Base-by-base conservation (phyloP, 2,113 vertebrate genomes). In the Turnix velox region DNA sequence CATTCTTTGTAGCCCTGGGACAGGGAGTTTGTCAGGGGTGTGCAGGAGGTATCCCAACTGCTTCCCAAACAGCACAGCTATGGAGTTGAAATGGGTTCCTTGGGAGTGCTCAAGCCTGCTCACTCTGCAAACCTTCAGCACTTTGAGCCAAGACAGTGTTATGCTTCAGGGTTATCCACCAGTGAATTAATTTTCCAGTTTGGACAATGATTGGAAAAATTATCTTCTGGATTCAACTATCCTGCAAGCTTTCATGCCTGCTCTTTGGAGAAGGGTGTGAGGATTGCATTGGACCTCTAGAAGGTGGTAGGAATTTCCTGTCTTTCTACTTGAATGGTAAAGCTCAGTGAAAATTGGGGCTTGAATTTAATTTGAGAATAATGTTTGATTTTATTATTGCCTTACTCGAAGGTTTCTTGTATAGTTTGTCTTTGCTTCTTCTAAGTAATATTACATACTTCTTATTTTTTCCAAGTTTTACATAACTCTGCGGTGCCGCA, bases 1-100 rank as follows among this genome's bases (percentile, higher is more conserved):
- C 31, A 7, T 1, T 13, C 10, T 15, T 25, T 71, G 8, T 35
- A 27, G 57, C 7, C 2, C 27, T 16, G 12, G 30, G 31, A 48
- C 9, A 9, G 49, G 37, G 9, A 14, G 4, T 11, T 10, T 11
- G 7, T 30, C 31, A 37, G 67, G 25, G n/a, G 1, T 25, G 1
- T 3, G 20, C 63, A 35, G 27, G 14, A 22, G 37, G 11, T 31
- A 27, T 49, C 67, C 24, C 1, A 24, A 13, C 39, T 24, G 10
- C 0, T n/a, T 87, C 55, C 67, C 8, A 4, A 77, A 39, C 40
- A 24, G 18, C 0, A 1, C 4, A 4, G 1, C 24, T 3, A 48
- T 35, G 48, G 71, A 40, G 62, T 27, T 20, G 66, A 43, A 52
- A 46, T 62, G 30, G 62, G 17, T n/a, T n/a, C n/a, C 46, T 45